Percentiles rank a stretch among this genome's conserved stretches.
These are phyloP conservation scores for Phodopus roborovskii DNA, from an alignment of 2,113 vertebrate species.

Conservation along the genomic window DNA sequence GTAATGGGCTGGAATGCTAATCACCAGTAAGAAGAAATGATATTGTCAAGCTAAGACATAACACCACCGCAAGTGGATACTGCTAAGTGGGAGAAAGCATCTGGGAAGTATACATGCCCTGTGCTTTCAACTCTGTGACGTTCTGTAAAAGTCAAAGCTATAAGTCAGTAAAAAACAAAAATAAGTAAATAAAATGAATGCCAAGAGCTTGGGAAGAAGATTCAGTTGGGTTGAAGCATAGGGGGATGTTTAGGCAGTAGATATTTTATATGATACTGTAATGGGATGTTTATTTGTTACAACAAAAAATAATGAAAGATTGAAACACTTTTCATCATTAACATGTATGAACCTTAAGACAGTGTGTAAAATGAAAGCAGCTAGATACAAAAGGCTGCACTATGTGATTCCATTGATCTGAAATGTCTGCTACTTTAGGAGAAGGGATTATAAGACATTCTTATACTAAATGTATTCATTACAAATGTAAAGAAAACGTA, in stretches of 20 bases:
- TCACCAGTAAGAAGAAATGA: background rate
- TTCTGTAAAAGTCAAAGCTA: background rate
- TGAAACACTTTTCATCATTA: background rate
- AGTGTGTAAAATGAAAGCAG: background rate
- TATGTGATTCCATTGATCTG: background rate
- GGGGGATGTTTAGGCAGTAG: background rate
- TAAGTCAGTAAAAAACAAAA: background rate
- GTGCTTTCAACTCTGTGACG: background rate
- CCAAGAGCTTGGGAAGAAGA: background rate
- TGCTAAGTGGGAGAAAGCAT: background rate
- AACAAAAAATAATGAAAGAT: background rate
- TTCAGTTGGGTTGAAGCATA: background rate
- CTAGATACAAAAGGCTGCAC: background rate
- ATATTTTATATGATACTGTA: background rate
- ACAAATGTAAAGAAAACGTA: conserved; percentile 16
- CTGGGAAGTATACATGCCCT: background rate
- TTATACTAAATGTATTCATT: background rate
- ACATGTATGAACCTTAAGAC: background rate
- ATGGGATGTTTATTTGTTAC: background rate
- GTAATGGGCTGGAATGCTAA: background rate
- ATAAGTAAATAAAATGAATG: background rate
- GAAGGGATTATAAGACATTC: background rate
- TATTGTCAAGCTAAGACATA: background rate
- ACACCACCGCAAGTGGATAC: background rate
- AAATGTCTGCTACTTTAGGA: background rate